Evolutionary conservation across 2,113 vertebrate species (phyloP).

Genomic region (Sorex fumeus): DNA sequence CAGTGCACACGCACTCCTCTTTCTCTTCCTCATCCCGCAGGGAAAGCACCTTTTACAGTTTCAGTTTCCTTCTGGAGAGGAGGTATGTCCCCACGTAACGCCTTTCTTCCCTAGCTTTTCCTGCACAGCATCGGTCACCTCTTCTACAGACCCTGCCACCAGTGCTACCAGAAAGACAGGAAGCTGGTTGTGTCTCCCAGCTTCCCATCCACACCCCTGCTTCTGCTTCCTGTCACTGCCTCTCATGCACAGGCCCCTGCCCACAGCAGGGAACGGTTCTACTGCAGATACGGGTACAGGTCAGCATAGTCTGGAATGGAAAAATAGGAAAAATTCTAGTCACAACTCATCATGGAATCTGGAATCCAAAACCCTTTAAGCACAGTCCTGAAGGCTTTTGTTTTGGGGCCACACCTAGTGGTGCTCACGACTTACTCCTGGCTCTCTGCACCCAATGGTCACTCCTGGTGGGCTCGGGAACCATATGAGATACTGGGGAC

Average conservation of each 20-base stretch:
- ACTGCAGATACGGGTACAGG: neutral
- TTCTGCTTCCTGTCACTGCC: neutral
- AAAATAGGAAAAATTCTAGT: neutral
- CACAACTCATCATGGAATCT: neutral
- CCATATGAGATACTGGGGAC: too few species aligned
- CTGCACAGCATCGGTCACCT: neutral
- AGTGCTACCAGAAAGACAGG: neutral
- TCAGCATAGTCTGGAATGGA: neutral
- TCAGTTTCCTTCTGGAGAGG: slow-evolving; percentile 45
- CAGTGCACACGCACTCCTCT: slow-evolving; percentile 11
- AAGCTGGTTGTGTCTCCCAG: neutral
- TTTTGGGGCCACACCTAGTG: too few species aligned
- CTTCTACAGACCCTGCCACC: neutral
- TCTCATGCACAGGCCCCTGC: neutral
- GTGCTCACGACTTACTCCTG: too few species aligned
- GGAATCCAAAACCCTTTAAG: neutral
- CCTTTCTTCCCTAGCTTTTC: neutral
- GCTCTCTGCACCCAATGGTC: too few species aligned
- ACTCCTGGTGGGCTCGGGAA: too few species aligned
- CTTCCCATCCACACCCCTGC: neutral
- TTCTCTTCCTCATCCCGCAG: slow-evolving; percentile 39
- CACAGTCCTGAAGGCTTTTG: neutral
- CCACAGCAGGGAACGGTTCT: neutral
- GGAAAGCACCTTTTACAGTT: slow-evolving; percentile 39
- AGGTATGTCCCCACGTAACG: slow-evolving; percentile 46